phyloP scores from a whole-genome alignment of 2,797 vertebrate genomes.

The Todus mexicanus region DNA sequence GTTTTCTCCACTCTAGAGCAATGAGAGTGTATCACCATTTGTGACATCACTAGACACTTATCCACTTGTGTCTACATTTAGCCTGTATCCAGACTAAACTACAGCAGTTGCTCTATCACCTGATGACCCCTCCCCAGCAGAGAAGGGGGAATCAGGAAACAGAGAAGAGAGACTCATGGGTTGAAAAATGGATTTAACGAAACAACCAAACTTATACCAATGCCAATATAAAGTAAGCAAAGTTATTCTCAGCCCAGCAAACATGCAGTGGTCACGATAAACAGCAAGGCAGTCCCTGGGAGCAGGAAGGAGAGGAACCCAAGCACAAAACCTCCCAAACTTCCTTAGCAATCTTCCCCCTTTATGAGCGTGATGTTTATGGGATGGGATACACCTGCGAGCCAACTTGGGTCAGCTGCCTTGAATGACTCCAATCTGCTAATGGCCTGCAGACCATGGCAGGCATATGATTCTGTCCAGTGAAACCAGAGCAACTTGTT shows the following conservation, averaged over 20 bases:
- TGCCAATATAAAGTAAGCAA: background rate
- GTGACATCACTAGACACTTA: too few species aligned
- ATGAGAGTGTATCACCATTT: background rate
- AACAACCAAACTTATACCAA: background rate
- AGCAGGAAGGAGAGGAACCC: background rate
- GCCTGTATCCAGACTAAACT: background rate
- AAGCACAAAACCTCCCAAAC: background rate
- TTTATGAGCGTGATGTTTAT: background rate
- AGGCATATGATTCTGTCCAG: background rate
- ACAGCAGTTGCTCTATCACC: background rate
- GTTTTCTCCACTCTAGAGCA: background rate
- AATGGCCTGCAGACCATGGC: background rate
- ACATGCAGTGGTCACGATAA: background rate
- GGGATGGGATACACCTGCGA: background rate
- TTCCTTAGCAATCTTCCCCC: background rate
- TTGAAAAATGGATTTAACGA: background rate
- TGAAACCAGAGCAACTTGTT: background rate
- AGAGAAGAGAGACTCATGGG: background rate
- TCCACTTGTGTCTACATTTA: background rate
- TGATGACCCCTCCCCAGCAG: background rate
- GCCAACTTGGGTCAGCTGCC: background rate
- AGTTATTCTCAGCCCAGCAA: background rate
- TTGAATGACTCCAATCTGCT: background rate
- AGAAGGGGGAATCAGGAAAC: background rate
- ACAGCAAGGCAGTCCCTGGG: background rate